Base-by-base conservation (phyloP, 1,140 invertebrate genomes). In the Halictus rubicundus region DNA sequence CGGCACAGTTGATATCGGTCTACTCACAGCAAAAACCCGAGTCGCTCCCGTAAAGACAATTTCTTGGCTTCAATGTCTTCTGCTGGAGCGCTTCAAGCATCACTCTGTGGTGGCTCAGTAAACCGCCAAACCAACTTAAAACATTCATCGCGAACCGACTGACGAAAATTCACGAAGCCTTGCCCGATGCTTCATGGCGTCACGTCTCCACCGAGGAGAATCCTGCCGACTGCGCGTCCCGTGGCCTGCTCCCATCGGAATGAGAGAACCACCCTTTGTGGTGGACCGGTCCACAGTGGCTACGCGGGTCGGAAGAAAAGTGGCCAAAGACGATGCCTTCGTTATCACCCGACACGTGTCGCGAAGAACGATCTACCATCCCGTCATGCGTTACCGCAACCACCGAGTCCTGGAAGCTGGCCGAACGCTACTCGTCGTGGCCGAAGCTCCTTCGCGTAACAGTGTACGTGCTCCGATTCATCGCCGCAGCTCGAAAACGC, bases 61-160 rank as follows among this genome's bases (percentile, higher is more conserved):
- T 12, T 12, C 9, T 14, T 9, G 5, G 39, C 4, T 46, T 46
- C 9, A 46, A 14, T 46, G 42, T 46, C 0, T 0, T 32, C 7
- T 46, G 42, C 14, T 46, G 42, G 14, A 46, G 9, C 14, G 42
- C 4, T 10, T 46, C 14, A 1, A 46, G 42, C 14, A 14, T 46
- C 0, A 46, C 14, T 46, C 42, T 46, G 4, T 52, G 2, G 46
- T 42, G 37, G 27, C 39, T 57, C 8, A 1, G 0, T 16, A 37
- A 8, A 60, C 42, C 16, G 19, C 59, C 32, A 32, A 60, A 54
- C 0, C 83, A 85, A 69, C 14, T 8, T 0, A 14, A 25, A 8
- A 21, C 16, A 16, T n/a, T 78, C 69, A 8, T 75, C 86, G 21
- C 83, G 84, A 60, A 78, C 73, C 9, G 88, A 46, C 3, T 46